Evolutionary conservation across 2,113 vertebrate genomes (phyloP), one percentile per base, ranked within the genome.

Genomic region (Calonectris borealis): DNA sequence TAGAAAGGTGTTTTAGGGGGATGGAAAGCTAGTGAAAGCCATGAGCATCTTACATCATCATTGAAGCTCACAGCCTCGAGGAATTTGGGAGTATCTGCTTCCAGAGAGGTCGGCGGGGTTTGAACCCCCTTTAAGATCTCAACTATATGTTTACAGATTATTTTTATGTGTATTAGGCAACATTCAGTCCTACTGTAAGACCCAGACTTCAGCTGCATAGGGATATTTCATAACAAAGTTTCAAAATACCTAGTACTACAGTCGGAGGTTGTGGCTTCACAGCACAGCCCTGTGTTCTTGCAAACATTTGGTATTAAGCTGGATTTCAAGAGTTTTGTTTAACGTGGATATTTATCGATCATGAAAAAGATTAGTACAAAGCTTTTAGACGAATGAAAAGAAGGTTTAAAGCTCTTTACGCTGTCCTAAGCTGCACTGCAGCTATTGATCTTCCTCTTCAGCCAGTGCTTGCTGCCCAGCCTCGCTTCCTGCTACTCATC

Each of bases 261-360:
- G 16, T 7, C 49, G 0, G 8, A 57, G 48, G 19, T 19, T 46
- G 46, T 36, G 55, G 64, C 68, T 86, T 54, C 64, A 16, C 38
- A 42, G 68, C 72, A 44, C 17, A 31, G 51, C 86, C n/a, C 13
- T 18, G 3, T 62, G 62, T 42, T 46, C 73, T 64, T 72, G 26
- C 17, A 70, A 90, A 83, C 76, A 83, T 83, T 92, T 83, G 68
- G 29, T 27, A 13, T 65, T 91, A 82, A 94, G 78, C 78, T 95
- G 89, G 95, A 97, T 96, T 97, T 83, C 64, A 87, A 69, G 94
- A 93, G 97, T 94, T 97, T 94, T 96, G 31, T 89, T 95, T 83
- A 94, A 89, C 88, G 66, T 94, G 81, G 70, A 14, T 89, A 40
- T 93, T 95, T 94, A 79, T 95, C 65, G 91, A 95, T 94, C 54